phyloP scores from a whole-genome alignment of 30 jellyfish, hydroid and myxozoan genomes.

The Turritopsis rubra region DNA sequence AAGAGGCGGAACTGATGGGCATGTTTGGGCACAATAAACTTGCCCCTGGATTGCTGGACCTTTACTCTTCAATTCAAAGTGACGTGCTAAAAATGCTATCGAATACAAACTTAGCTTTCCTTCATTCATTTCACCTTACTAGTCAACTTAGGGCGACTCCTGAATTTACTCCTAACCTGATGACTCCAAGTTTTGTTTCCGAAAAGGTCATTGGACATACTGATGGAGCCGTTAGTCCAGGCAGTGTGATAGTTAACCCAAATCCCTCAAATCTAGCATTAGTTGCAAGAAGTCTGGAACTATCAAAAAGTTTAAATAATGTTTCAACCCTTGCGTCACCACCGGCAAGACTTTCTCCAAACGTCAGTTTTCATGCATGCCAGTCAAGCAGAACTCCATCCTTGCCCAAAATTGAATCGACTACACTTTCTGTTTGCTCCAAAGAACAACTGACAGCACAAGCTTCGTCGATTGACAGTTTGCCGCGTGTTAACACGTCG shows the following conservation, averaged over 20 bases:
- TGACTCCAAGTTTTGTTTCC: neutral
- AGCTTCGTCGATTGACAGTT: neutral
- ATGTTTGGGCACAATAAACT: neutral
- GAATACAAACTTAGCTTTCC: neutral
- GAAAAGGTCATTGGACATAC: neutral
- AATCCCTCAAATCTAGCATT: neutral
- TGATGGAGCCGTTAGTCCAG: neutral
- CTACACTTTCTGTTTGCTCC: neutral
- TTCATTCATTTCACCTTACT: neutral
- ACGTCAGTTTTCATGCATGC: neutral
- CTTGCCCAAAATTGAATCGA: neutral
- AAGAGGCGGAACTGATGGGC: neutral
- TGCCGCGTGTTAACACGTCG: neutral
- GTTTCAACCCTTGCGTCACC: neutral
- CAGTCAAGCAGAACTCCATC: neutral
- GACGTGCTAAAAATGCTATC: neutral
- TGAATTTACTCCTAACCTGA: neutral
- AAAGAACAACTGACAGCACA: neutral
- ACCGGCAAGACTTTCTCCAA: neutral
- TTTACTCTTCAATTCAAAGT: slow-evolving; percentile 16
- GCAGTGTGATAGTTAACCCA: neutral
- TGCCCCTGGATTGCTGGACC: slow-evolving; percentile 16
- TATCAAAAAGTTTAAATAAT: neutral
- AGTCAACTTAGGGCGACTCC: neutral
- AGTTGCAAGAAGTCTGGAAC: neutral